Conservation (phyloP, 2,888 invertebrate species). For the Parnassius orleans region DNA sequence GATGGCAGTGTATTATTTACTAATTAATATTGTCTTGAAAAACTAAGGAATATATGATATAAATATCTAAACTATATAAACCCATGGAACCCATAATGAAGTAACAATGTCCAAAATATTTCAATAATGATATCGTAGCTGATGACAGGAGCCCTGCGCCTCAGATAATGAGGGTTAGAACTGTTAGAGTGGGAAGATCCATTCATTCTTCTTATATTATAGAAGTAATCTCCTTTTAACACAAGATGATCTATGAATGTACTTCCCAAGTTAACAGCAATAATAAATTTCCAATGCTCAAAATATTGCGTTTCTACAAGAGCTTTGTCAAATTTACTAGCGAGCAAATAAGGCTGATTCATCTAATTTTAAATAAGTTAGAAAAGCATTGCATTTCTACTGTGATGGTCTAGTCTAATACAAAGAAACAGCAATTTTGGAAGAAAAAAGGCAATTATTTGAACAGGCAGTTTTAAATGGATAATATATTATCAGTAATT, state of each 20-base stretch:
- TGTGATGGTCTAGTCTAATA: constrained; percentile 54
- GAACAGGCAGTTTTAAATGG: not conserved
- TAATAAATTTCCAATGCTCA: constrained; percentile 66
- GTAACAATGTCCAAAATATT: not conserved
- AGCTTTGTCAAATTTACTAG: constrained; percentile 45
- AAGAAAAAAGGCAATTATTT: constrained; percentile 14
- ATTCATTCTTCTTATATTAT: constrained; percentile 28
- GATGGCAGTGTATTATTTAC: constrained; percentile 29
- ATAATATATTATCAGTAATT: constrained; percentile 4
- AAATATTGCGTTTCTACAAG: constrained; percentile 50
- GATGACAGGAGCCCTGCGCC: constrained; percentile 75
- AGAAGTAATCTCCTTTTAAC: constrained; percentile 30
- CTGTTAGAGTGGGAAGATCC: constrained; percentile 51
- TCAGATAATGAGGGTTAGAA: constrained; percentile 71
- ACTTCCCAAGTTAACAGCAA: constrained; percentile 55
- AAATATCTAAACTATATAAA: constrained; percentile 22
- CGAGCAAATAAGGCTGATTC: constrained; percentile 60
- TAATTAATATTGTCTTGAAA: constrained; percentile 19
- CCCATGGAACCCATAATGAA: constrained; percentile 33
- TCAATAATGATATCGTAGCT: constrained; percentile 51
- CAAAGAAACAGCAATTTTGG: constrained; percentile 43
- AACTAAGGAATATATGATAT: constrained; percentile 21
- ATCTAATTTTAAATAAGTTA: constrained; percentile 55
- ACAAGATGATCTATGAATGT: constrained; percentile 32
- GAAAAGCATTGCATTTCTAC: constrained; percentile 67